Percentiles rank a stretch among this genome's conserved stretches.
Conservation (phyloP, 53 echinoderm and acorn worm genomes). For the Echinometra lucunter region DNA sequence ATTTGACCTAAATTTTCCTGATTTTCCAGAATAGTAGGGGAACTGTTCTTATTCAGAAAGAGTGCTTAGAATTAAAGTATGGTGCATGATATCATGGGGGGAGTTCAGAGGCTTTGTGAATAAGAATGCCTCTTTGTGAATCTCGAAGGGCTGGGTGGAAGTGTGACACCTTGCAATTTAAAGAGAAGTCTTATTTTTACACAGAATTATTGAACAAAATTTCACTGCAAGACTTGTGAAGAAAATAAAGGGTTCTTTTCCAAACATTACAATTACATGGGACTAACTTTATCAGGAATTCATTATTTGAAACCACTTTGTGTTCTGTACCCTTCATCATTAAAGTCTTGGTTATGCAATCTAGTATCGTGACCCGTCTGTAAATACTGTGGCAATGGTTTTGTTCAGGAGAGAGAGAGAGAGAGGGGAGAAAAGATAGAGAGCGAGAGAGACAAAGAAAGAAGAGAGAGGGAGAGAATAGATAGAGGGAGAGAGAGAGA, state of each 20-base stretch:
- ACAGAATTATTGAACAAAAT: not conserved
- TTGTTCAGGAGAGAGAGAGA: not conserved
- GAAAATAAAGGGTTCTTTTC: not conserved
- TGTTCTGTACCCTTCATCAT: conserved; percentile 20
- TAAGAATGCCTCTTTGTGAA: not conserved
- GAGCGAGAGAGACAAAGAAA: too few relatives aligned
- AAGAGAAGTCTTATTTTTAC: not conserved
- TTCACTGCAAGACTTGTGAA: not conserved
- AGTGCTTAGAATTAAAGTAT: too few relatives aligned
- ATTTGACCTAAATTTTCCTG: not conserved
- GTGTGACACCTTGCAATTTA: not conserved
- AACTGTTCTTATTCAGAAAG: not conserved
- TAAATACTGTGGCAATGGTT: not conserved
- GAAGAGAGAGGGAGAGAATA: too few relatives aligned
- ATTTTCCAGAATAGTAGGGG: not conserved
- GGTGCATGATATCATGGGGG: too few relatives aligned
- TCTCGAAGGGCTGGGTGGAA: not conserved
- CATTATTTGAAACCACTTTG: not conserved
- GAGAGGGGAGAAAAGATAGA: too few relatives aligned
- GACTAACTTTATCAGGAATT: not conserved
- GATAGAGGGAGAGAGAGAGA: too few relatives aligned
- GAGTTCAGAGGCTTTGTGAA: not conserved
- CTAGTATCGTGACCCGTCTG: not conserved
- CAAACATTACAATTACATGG: not conserved
- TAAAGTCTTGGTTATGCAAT: conserved; percentile 42